Conservation (phyloP, 2,113 vertebrate species). For the Chlorocebus sabaeus region DNA sequence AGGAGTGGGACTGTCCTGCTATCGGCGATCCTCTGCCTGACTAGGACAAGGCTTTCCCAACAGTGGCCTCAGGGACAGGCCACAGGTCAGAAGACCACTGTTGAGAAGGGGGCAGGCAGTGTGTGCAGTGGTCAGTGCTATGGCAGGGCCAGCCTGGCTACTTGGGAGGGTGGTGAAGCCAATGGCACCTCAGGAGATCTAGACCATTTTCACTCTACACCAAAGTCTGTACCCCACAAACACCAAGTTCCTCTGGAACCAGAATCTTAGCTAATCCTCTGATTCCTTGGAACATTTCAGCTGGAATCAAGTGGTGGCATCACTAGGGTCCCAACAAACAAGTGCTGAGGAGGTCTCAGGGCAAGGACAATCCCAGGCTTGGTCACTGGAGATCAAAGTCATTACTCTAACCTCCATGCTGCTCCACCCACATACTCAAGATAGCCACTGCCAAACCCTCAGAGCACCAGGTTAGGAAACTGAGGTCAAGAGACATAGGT, state of each 20-base stretch:
- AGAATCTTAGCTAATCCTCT: not conserved
- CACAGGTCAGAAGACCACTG: not conserved
- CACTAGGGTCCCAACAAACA: not conserved
- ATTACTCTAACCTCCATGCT: not conserved
- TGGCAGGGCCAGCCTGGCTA: not conserved
- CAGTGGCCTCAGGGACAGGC: not conserved
- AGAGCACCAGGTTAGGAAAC: not conserved
- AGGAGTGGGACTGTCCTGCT: not conserved
- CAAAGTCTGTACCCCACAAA: not conserved
- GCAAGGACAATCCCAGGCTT: not conserved
- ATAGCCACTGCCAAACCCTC: not conserved
- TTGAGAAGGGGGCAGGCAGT: not conserved
- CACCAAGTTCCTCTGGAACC: not conserved
- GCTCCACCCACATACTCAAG: not conserved
- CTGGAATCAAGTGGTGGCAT: conserved; percentile 21
- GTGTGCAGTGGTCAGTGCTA: not conserved
- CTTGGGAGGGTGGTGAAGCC: not conserved
- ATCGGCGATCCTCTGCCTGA: not conserved
- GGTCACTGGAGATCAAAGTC: not conserved
- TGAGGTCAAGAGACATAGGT: not conserved
- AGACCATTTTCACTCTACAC: not conserved
- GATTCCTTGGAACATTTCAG: conserved; percentile 13
- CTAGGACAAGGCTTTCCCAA: not conserved
- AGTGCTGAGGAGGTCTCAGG: not conserved
- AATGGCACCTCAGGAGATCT: not conserved